Evolutionary conservation across 2,113 vertebrate species (phyloP).

Genomic region (Corythornis madagascariensis): DNA sequence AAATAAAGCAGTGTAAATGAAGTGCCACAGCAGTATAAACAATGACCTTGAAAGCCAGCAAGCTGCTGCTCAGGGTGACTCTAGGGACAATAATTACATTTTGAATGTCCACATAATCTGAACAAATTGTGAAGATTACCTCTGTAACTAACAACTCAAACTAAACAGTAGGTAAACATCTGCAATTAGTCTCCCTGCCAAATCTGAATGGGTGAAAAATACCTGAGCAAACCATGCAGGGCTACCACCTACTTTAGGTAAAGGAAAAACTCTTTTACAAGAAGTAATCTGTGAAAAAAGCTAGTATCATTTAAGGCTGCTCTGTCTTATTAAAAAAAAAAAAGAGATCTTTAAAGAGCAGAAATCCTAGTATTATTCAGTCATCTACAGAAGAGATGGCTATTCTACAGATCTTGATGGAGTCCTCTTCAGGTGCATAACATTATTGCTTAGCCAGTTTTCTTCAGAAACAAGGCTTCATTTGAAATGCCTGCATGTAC

Average conservation of each 20-base stretch:
- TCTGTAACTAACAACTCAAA: not conserved
- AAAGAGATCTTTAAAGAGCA: not conserved
- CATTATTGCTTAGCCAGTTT: not conserved
- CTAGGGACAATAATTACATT: slow-evolving; percentile 1
- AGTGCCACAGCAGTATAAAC: slow-evolving; percentile 20
- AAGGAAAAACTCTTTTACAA: not conserved
- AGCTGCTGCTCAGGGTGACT: not conserved
- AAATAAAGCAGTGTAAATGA: slow-evolving; percentile 56
- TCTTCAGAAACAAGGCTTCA: not conserved
- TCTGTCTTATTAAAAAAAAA: not conserved
- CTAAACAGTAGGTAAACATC: not conserved
- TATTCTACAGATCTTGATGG: not conserved
- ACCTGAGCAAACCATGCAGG: not conserved
- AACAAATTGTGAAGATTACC: slow-evolving; percentile 1
- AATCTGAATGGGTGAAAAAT: not conserved
- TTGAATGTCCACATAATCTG: not conserved
- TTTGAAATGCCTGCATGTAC: not conserved
- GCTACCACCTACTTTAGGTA: not conserved
- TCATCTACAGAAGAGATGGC: not conserved
- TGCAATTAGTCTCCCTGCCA: not conserved
- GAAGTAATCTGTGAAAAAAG: not conserved
- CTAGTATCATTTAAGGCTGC: not conserved
- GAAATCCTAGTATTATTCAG: not conserved
- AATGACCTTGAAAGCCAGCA: slow-evolving; percentile 30
- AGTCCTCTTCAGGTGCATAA: not conserved